Percentiles rank a stretch among this genome's conserved stretches.
phyloP scores from a whole-genome alignment of 2,888 invertebrate species.

The Drosophila neutralis region DNA sequence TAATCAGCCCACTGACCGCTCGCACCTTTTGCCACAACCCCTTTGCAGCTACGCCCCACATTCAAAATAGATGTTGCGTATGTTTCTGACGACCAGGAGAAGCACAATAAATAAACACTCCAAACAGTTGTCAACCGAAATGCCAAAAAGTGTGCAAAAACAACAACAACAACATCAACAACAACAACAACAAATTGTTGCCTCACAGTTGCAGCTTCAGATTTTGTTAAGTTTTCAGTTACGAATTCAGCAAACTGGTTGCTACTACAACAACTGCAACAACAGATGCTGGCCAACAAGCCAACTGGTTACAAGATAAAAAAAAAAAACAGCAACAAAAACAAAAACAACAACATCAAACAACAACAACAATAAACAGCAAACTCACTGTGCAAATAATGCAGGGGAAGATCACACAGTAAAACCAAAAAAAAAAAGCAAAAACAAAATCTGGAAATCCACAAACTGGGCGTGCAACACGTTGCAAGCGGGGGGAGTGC shows the following conservation, averaged over 20 bases:
- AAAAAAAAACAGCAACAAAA: conserved; percentile 2
- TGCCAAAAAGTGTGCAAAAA: conserved; percentile 46
- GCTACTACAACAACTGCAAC: conserved; percentile 23
- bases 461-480: conserved; percentile 34
- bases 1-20: background rate
- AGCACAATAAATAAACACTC: conserved; percentile 12
- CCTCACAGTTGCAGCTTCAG: conserved; percentile 32
- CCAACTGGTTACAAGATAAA: conserved; percentile 49
- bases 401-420: conserved; percentile 42
- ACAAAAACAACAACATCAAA: conserved; percentile 3
- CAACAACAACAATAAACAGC: conserved; percentile 14
- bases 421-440: conserved; percentile 14
- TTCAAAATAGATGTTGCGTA: conserved; percentile 1
- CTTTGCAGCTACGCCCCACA: background rate
- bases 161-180: conserved; percentile 31
- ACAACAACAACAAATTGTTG: conserved; percentile 25
- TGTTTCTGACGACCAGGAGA: conserved; percentile 26
- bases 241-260: conserved; percentile 46
- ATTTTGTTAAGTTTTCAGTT: conserved; percentile 20
- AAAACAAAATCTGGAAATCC: background rate
- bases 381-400: conserved; percentile 26
- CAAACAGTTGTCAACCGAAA: conserved; percentile 36
- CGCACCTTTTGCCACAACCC: background rate
- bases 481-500: conserved; percentile 35
- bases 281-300: conserved; percentile 6